Percentiles rank a stretch among this genome's conserved stretches.
These are phyloP conservation scores for Morinoia aosen DNA, from an alignment of 2,888 invertebrate genomes.

Conservation along the genomic window DNA sequence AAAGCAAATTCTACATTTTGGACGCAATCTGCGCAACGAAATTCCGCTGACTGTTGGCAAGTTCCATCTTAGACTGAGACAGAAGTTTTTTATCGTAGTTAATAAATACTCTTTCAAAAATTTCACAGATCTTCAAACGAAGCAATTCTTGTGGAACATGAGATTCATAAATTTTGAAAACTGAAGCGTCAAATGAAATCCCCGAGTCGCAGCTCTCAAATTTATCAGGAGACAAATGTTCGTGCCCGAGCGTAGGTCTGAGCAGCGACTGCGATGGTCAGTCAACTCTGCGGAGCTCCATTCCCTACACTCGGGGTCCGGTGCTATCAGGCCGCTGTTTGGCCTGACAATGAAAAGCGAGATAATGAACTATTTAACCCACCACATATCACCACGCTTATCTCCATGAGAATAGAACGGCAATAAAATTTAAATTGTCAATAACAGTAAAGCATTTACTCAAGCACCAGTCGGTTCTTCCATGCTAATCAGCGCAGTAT, in stretches of 20 bases:
- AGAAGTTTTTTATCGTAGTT: too few relatives aligned
- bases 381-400: neutral
- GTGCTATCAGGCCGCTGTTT: neutral
- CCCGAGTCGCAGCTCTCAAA: neutral
- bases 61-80: too few relatives aligned
- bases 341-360: neutral
- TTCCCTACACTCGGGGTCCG: neutral
- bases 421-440: slow-evolving; percentile 15
- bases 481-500: slow-evolving; percentile 16
- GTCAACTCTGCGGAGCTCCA: neutral
- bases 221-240: neutral
- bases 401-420: neutral
- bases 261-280: neutral
- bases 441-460: slow-evolving; percentile 15
- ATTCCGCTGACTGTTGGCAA: too few relatives aligned
- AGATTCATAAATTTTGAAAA: neutral
- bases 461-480: neutral
- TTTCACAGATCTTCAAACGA: neutral
- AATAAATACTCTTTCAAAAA: neutral
- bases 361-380: slow-evolving; percentile 10
- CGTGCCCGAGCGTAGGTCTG: neutral
- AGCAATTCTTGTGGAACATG: neutral
- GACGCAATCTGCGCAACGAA: too few relatives aligned
- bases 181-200: neutral
- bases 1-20: too few relatives aligned